Evolutionary conservation across 2,797 vertebrate genomes (phyloP), one percentile per base, ranked within the genome.

Genomic region (Crenichthys baileyi): DNA sequence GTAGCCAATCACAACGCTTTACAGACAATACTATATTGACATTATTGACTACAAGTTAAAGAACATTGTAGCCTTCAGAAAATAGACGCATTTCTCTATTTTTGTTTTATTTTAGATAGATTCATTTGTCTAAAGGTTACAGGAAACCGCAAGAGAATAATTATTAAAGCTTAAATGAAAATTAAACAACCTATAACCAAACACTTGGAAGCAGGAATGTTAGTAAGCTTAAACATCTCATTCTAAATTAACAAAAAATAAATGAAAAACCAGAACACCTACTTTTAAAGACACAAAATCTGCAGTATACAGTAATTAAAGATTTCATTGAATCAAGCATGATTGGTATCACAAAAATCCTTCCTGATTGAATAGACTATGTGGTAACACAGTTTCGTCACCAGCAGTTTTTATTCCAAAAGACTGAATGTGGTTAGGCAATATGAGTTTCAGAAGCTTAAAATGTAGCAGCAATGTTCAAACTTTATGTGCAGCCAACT

Each of bases 1-100:
- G 12, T 58, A 89, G 74, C 94, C 91, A 93, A 95, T 95, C 88
- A 72, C 0, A 22, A 77, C 20, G 2, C 51, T 36, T 36, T 36
- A 36, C 36, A 36, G 36, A 4, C 36, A 36, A 36, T 36, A 36
- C 4, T 36, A 36, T 2, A 18, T 51, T 36, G 26, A 9, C 15
- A 31, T 13, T 68, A 51, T 79, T 81, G 4, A 76, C 7, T 1
- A 5, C 16, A 78, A 18, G 68, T 76, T 22, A 65, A 7, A 72
- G 26, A 31, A 0, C 9, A 18, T 24, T 16, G 0, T 60, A 4
- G 3, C 24, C 44, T 48, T 36, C 0, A 73, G 0, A 58, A 31
- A 53, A 46, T 73, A 26, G 8, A 41, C 1, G 5, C 26, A 20
- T 44, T 29, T 53, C 0, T 8, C 0, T 1, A 15, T 13, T 78